Percentiles rank a stretch among this genome's conserved stretches.
These are phyloP conservation scores for Centropyge bicolor DNA, from an alignment of 2,797 vertebrate species.

Conservation along the genomic window DNA sequence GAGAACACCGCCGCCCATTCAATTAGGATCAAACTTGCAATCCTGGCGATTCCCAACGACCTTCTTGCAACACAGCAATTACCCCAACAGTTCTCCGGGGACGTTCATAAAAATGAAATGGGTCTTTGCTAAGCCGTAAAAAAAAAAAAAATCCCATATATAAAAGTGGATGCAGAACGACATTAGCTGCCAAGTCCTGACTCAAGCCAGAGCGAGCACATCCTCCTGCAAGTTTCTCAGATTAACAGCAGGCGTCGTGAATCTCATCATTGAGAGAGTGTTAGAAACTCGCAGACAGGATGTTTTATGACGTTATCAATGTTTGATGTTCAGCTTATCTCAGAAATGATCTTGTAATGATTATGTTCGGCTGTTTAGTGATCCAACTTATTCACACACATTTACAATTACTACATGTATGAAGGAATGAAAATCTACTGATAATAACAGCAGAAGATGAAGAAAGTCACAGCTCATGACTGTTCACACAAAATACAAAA, in stretches of 20 bases:
- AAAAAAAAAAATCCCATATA: conserved; percentile 37
- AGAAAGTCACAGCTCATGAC: background rate
- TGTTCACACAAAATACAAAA: background rate
- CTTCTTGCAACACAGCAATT: conserved; percentile 75
- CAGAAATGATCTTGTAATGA: conserved; percentile 7
- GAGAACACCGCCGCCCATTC: conserved; percentile 62
- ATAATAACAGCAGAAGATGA: background rate
- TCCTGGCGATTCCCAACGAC: conserved; percentile 69
- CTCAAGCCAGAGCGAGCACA: conserved; percentile 43
- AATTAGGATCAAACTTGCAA: conserved; percentile 75
- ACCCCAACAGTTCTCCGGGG: conserved; percentile 63
- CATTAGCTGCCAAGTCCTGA: conserved; percentile 62
- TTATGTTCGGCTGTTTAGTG: background rate
- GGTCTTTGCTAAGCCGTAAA: conserved; percentile 61
- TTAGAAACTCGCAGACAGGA: background rate
- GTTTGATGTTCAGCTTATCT: background rate
- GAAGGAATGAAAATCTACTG: background rate
- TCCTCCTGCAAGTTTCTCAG: conserved; percentile 34
- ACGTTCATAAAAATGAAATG: conserved; percentile 73
- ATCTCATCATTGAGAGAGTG: conserved; percentile 38
- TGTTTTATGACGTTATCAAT: conserved; percentile 9
- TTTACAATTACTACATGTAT: background rate
- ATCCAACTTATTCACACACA: conserved; percentile 6
- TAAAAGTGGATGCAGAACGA: conserved; percentile 55
- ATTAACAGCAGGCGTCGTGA: conserved; percentile 54